Percentiles rank a stretch among this genome's conserved stretches.
These are phyloP conservation scores for Chaetorhynchus papuensis DNA, from an alignment of 2,113 vertebrate genomes.

Conservation along the genomic window DNA sequence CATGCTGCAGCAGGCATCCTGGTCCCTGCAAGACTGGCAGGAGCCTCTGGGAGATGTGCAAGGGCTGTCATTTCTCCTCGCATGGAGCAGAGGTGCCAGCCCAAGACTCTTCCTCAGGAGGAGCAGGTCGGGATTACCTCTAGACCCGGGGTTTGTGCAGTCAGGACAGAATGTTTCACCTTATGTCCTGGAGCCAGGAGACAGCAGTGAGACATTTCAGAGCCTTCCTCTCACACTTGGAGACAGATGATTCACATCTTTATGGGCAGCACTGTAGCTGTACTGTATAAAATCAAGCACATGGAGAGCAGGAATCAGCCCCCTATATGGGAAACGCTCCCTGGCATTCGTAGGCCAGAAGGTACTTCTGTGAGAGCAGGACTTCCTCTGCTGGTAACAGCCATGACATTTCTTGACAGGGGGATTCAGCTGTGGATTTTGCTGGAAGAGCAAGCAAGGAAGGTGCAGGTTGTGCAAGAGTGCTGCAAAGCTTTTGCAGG, in stretches of 20 bases:
- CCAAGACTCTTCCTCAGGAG: neutral
- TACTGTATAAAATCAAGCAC: neutral
- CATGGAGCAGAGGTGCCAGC: neutral
- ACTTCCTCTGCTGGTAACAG: neutral
- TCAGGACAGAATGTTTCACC: neutral
- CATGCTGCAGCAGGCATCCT: neutral
- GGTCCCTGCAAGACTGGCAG: neutral
- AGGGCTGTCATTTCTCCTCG: neutral
- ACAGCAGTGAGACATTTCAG: neutral
- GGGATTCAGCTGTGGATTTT: neutral
- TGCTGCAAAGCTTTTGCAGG: neutral
- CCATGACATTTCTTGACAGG: fast-evolving
- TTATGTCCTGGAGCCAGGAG: neutral
- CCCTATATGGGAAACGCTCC: neutral
- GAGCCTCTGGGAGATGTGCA: neutral
- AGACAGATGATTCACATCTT: neutral
- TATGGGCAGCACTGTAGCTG: neutral
- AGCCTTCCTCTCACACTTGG: neutral
- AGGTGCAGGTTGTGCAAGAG: neutral
- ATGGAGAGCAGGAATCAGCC: neutral
- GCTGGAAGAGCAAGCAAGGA: neutral
- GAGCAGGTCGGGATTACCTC: neutral
- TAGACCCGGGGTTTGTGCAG: neutral
- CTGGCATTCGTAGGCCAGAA: neutral
- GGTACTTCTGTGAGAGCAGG: neutral